Base-by-base conservation (phyloP, 1,140 invertebrate species). In the Rhynchophorus ferrugineus region DNA sequence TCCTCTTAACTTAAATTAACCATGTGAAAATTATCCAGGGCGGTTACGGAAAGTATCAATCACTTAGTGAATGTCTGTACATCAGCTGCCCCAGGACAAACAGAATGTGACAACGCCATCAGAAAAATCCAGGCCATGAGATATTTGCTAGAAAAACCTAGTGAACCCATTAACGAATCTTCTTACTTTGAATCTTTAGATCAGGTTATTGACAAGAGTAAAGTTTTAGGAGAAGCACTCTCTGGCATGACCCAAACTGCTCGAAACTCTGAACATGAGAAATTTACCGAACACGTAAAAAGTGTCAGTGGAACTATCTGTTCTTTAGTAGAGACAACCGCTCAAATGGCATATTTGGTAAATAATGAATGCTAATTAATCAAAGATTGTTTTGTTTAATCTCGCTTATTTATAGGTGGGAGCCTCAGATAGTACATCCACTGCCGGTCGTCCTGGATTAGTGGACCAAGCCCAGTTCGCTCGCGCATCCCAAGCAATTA, bases 101-200 rank as follows among this genome's bases (percentile, higher is more conserved):
- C 91, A 67, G 95, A 98, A 65, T 98, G 94, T 70, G 93, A 95
- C 65, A 95, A 90, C 66, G 94, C 95, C 1, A 85, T 97, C n/a
- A 77, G 92, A 47, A 89, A 89, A 65, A 96, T 98, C 52, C 83
- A 93, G 67, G 83, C 87, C 34, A 84, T 91, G 72, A 78, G 81
- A 13, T 82, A 85, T 3, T 73, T 95, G 29, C 72, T 97, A 19
- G 85, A 93, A 53, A 85, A 91, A 70, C 89, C 93, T 1, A 82
- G 78, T 44, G 88, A 96, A 68, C 91, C 94, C 0, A 77, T 97
- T 46, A 94, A 81, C 64, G 89, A 92, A 58, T 78, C 81, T 39
- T 85, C 86, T 1, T 98, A 98, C 73, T 97, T 93, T 71, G 93
- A 95, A 60, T 96, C 92, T 62, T 78, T 98, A 16, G 93, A 98